Base-by-base conservation (phyloP, 2,888 invertebrate genomes). In the Oxytorus armatus region DNA sequence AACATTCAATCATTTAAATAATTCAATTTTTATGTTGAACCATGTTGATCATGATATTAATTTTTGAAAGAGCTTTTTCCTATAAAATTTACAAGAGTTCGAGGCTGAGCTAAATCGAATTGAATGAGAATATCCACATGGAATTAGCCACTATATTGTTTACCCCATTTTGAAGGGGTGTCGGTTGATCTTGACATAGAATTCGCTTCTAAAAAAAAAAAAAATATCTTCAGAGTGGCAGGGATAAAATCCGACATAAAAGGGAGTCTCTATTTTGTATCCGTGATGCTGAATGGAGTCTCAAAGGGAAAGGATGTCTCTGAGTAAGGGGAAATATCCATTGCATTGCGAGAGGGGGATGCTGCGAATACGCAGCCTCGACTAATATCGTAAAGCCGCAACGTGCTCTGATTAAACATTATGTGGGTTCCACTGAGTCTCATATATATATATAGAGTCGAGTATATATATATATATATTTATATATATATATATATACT, bases 381-480 rank as follows among this genome's bases (percentile, higher is more conserved):
- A 88, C 90, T 90, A 90, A 91, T 90, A 89, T 90, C 91, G 89
- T 90, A 91, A 91, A 91, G 87, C 91, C 90, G 86, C 90, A 91
- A 91, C 91, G 91, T 91, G 90, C 90, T 89, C 90, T 90, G 90
- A 91, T 91, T 90, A 91, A 91, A 91, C 90, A 89, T 91, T 90
- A 90, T 88, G 90, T 86, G 88, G 87, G 86, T 88, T 86, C 87
- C 85, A 87, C 86, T 85, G 87, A 87, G 88, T 86, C 88, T 87
- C 88, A n/a, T 73, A 59, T 66, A 65, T 29, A 51, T 53, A 47
- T 16, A 59, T n/a, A n/a, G n/a, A n/a, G n/a, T n/a, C n/a, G n/a
- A 3, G 5, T 69, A 59, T 68, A 65, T 29, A 51, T 39, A 44
- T 18, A 51, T 23, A 59, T n/a, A 44, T 65, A 42, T 18, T 16